phyloP scores from a whole-genome alignment of 2,113 vertebrate genomes.

The Chaenocephalus aceratus region DNA sequence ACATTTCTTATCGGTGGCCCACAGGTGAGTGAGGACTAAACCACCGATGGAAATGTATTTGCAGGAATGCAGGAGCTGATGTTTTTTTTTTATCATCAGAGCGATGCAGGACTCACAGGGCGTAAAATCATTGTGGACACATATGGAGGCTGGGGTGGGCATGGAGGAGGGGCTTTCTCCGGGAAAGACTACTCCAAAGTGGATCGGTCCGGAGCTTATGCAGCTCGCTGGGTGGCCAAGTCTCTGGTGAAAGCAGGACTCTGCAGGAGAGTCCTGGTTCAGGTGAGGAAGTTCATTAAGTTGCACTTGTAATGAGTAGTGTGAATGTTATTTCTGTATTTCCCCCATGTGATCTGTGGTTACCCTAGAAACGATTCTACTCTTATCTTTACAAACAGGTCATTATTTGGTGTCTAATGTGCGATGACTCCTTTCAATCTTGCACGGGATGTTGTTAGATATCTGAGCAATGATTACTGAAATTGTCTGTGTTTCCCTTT shows the following conservation, averaged over 20 bases:
- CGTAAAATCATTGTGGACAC: slow-evolving; percentile 86
- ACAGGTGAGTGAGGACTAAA: slow-evolving; percentile 57
- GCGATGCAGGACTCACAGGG: slow-evolving; percentile 84
- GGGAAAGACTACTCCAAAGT: slow-evolving; percentile 86
- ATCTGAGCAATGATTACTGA: not conserved
- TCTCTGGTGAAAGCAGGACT: slow-evolving; percentile 84
- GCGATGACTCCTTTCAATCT: not conserved
- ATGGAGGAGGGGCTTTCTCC: slow-evolving; percentile 86
- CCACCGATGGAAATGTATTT: not conserved
- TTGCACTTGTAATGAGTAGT: not conserved
- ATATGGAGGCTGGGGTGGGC: slow-evolving; percentile 85
- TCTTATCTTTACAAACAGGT: not conserved
- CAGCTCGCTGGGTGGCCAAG: slow-evolving; percentile 86
- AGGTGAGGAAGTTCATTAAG: slow-evolving; percentile 66
- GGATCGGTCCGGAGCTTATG: slow-evolving; percentile 84
- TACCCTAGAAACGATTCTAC: too few species aligned
- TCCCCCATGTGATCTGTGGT: too few species aligned
- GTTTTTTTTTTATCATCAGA: slow-evolving; percentile 50
- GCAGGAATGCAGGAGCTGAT: not conserved
- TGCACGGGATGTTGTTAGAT: not conserved
- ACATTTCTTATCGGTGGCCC: slow-evolving; percentile 82
- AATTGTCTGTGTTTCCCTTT: not conserved
- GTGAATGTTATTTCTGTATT: too few species aligned
- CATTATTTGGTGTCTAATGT: too few species aligned
- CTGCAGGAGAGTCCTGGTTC: slow-evolving; percentile 81